Evolutionary conservation across 2,888 invertebrate genomes (phyloP).

Genomic region (Thysanoteuthis rhombus): DNA sequence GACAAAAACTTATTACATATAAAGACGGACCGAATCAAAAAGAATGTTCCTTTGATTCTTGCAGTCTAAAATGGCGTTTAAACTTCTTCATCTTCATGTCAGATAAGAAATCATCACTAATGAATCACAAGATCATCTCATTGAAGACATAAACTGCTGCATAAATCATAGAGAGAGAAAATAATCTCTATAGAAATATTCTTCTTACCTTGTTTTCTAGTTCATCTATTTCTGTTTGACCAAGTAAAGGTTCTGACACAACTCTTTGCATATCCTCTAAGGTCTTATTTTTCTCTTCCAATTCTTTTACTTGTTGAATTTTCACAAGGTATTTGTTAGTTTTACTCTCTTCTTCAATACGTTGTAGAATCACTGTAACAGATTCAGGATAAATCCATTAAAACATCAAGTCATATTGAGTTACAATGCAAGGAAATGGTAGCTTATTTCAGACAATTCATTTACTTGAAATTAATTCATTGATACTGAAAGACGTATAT

Average conservation of each 20-base stretch:
- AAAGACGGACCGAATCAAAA: too few species aligned
- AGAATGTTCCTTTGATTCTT: too few species aligned
- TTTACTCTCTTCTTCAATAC: slow-evolving; percentile 81
- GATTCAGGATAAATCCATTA: not conserved
- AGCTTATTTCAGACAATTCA: not conserved
- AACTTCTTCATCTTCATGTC: too few species aligned
- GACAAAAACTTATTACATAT: too few species aligned
- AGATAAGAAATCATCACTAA: too few species aligned
- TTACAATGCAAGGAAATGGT: not conserved
- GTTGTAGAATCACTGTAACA: slow-evolving; percentile 74
- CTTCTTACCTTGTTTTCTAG: slow-evolving; percentile 74
- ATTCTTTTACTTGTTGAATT: slow-evolving; percentile 83
- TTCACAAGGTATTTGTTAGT: slow-evolving; percentile 80
- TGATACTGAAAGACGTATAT: too few species aligned
- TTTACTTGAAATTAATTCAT: too few species aligned
- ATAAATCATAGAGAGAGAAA: not conserved
- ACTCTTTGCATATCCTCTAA: slow-evolving; percentile 78
- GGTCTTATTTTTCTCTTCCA: slow-evolving; percentile 74
- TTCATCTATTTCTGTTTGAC: slow-evolving; percentile 75
- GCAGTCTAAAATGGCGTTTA: too few species aligned
- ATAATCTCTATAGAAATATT: not conserved
- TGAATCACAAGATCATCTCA: too few species aligned
- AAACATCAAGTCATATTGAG: not conserved
- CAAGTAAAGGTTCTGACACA: slow-evolving; percentile 75
- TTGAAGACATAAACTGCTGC: too few species aligned